A percentile compares a stretch with the other conserved stretches of the same genome.
phyloP scores from a whole-genome alignment of 1,140 invertebrate genomes.

The Lasaia peninsularis region DNA sequence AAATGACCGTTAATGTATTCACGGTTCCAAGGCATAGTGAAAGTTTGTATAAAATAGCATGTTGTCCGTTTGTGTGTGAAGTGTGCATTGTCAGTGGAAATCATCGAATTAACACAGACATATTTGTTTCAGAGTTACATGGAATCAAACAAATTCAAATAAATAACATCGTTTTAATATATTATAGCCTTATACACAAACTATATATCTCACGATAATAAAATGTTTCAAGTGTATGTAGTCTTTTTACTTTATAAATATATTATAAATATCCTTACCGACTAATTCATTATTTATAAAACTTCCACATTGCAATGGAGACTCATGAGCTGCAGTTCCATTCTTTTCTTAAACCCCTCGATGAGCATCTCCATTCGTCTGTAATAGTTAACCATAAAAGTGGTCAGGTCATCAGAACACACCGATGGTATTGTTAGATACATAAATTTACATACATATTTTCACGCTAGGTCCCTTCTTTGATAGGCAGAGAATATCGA shows the following conservation, averaged over 20 bases:
- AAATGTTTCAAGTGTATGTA: constrained; percentile 12
- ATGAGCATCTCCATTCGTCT: constrained; percentile 57
- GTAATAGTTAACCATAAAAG: constrained; percentile 21
- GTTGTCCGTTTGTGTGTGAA: too few relatives aligned
- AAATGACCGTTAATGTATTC: too few relatives aligned
- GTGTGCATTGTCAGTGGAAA: too few relatives aligned
- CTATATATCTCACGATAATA: constrained; percentile 38
- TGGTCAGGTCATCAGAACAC: too few relatives aligned
- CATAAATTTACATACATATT: too few relatives aligned
- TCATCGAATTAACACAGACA: background rate
- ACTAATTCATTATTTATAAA: constrained; percentile 1
- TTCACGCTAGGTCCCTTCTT: too few relatives aligned
- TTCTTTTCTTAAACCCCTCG: constrained; percentile 52
- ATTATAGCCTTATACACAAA: constrained; percentile 12
- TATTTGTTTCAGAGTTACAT: constrained; percentile 35
- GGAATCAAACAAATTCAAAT: constrained; percentile 31
- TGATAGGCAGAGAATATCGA: too few relatives aligned
- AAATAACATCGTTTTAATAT: background rate
- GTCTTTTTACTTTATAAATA: background rate
- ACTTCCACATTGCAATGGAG: constrained; percentile 62
- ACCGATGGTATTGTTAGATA: too few relatives aligned
- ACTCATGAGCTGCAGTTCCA: constrained; percentile 57
- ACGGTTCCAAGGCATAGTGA: too few relatives aligned
- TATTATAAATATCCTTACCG: background rate
- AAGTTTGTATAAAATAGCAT: too few relatives aligned